Percentiles rank a stretch among this genome's conserved stretches.
Evolutionary conservation across 2,797 vertebrate species (phyloP).

Genomic region (Gallinago stenura): DNA sequence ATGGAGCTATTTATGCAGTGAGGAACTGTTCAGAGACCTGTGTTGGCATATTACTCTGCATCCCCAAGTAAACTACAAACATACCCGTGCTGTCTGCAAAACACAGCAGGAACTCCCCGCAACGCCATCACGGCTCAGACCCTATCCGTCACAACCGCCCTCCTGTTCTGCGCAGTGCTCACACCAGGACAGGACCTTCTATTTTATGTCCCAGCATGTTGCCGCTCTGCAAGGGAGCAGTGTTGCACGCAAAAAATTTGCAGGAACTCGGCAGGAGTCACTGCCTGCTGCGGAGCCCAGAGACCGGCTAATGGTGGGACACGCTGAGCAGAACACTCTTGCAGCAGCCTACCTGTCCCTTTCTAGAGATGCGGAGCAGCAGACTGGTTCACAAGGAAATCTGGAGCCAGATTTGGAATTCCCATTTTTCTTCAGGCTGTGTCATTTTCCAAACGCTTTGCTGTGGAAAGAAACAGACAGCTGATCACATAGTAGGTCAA

Average conservation of each 20-base stretch:
- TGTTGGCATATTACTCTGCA: background rate
- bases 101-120: background rate
- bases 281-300: background rate
- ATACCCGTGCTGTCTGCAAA: background rate
- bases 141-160: background rate
- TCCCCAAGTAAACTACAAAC: background rate
- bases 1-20: background rate
- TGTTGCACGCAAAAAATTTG: background rate
- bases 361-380: background rate
- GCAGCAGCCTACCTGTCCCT: background rate
- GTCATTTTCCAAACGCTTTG: background rate
- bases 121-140: background rate
- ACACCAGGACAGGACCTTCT: background rate
- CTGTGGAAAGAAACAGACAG: background rate
- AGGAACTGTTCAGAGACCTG: constrained; percentile 9
- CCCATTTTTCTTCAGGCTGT: background rate
- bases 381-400: background rate
- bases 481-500: background rate
- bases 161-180: background rate
- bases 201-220: constrained; percentile 1
- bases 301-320: background rate
- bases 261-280: background rate
- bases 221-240: background rate
- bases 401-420: background rate
- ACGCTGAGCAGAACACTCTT: background rate